Base-by-base conservation (phyloP, 1,140 invertebrate genomes). In the Brachionus paranguensis region DNA sequence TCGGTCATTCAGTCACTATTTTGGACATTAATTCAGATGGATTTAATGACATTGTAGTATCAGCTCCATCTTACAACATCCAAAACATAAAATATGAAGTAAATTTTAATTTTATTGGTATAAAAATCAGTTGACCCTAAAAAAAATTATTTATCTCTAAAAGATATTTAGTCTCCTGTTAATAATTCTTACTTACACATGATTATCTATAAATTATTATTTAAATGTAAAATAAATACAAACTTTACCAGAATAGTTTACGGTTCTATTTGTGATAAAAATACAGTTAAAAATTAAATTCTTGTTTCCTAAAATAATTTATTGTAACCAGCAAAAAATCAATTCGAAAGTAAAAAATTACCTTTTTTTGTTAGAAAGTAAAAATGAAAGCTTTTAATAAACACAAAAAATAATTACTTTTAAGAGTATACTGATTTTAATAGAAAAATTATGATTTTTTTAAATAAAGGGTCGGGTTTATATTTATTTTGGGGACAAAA, bases 21-120 rank as follows among this genome's bases (percentile, higher is more conserved):
- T 85, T 85, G 24, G 87, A 88, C 64, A 43, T 87, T 8, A 86
- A 88, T 84, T 20, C 76, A 47, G 87, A 88, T 85, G 87, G 86
- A 47, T 85, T 86, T 84, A 86, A 85, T 29, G 87, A 88, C 84
- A 43, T 87, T 45, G 83, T 86, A 11, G 84, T 88, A 45, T 86
- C 86, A 10, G 85, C 86, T 37, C 87, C 87, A 27, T 83, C 81
- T 64, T 81, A 43, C 12, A 47, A 47, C 43, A 43, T 81, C 20
- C 24, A 81, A 8, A 64, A 81, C 17, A 60, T 81, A 10, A 65
- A 81, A 20, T 81, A 81, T 37, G 29, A 81, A 68, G 76, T 79
- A 79, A 72, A 10, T 24, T 11, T 11, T 24, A 29, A 65, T 65
- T 29, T 64, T n/a, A 64, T 27, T 14, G 10, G 0, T 5, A 64